Evolutionary conservation across 2,797 vertebrate species (phyloP), one percentile per base, ranked within the genome.

Genomic region (Parauchenoglanis punctatus): DNA sequence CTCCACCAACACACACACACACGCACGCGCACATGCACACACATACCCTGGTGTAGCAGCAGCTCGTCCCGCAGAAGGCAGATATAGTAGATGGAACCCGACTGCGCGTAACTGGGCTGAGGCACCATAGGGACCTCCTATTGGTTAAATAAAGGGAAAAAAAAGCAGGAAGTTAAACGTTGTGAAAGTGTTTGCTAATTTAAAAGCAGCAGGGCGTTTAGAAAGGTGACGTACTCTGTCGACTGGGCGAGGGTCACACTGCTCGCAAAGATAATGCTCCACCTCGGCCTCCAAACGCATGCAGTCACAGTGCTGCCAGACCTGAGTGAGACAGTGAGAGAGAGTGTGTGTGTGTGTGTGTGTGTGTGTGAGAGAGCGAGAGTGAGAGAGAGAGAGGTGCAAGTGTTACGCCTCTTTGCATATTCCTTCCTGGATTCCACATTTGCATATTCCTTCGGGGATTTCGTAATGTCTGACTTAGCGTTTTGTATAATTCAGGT

Each of bases 251-350:
- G 97, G 97, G 35, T 99, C 98, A 91, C 99, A 99, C 93, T 96
- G 97, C 93, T 99, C 99, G 93, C 99, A 99, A 89, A 99, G 94
- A 93, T 99, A 99, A 93, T 99, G 98, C 6, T 99, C 99, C 67
- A 98, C 98, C 2, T 99, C 98, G 0, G 97, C 96, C 89, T 97
- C 98, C 87, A 99, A 94, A 0, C 97, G 97, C 99, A 99, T 98
- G 31, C 99, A 99, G 95, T 99, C 99, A 87, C 97, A 99, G 93
- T 99, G 99, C 95, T 99, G 99, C 99, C 99, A 99, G 7, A 99
- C 99, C 99, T 99, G 1, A 84, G 25, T 91, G 31, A 86, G 54
- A 54, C 1, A 23, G 17, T 35, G 20, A 40, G 23, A 72, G 44
- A 65, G 4, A 77, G 15, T 40, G 35, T 40, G 35, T 40, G 40